Evolutionary conservation across 2,888 invertebrate genomes (phyloP), one percentile per base, ranked within the genome.

Genomic region (Leistus spinibarbis): DNA sequence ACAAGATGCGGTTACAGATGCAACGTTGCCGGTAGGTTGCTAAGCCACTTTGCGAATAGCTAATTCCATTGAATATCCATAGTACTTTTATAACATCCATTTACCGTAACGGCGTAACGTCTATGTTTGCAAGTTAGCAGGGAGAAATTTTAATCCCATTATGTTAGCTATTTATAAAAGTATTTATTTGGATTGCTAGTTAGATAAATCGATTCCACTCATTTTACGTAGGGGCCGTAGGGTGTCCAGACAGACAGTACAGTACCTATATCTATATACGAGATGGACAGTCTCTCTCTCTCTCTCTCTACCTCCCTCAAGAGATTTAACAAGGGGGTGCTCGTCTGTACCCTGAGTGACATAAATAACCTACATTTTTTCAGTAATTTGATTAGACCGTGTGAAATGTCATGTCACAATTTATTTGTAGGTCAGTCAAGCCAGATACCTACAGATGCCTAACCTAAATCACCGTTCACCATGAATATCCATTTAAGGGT

Each of bases 111-210:
- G n/a, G n/a, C n/a, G n/a, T n/a, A n/a, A 40, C 40, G 40, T 13
- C 40, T 40, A 40, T 40, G 40, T 40, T 40, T 13, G 40, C 40
- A 40, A 40, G 40, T 40, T 40, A 40, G 40, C 60, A 60, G 24
- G 13, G 66, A 22, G 40, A 24, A 27, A 53, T 19, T 17, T 53
- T 53, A 53, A 66, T 54, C 9, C 66, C 7, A 72, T 73, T 73
- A 73, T 62, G 62, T 67, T 67, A 73, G 64, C 67, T 73, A 73
- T 73, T 73, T 73, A 73, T 17, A 67, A 67, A 73, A 73, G 73
- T 73, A 73, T 73, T 73, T 73, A 73, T 73, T 62, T 73, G 62
- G 73, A 67, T 73, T 73, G 73, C 67, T 73, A 60, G 73, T 73
- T 73, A 73, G 73, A 67, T 73, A 67, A 73, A 73, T 73, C 67